A percentile compares a stretch with the other conserved stretches of the same genome.
phyloP scores from a whole-genome alignment of 2,797 vertebrate species.

The Peromyscus nudipes region DNA sequence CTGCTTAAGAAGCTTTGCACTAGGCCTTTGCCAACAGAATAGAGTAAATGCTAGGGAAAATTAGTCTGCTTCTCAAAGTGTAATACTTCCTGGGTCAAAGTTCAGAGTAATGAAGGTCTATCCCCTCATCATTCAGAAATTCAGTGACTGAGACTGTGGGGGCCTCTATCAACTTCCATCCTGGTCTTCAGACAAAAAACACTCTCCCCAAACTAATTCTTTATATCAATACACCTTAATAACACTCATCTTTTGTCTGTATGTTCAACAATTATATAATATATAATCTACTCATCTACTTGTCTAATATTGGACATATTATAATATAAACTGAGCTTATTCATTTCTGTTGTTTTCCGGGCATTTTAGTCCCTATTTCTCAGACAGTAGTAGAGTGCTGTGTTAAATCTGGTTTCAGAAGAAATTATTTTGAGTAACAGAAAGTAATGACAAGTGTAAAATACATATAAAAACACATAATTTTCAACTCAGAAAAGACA shows the following conservation, averaged over 20 bases:
- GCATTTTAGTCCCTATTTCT: background rate
- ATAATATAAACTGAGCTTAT: background rate
- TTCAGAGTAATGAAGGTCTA: background rate
- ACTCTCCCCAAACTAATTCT: background rate
- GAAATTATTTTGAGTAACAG: background rate
- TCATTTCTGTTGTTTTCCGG: background rate
- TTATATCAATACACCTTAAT: background rate
- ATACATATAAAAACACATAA: background rate
- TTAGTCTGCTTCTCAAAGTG: background rate
- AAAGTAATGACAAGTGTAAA: background rate
- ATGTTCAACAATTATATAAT: background rate
- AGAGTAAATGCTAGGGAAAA: background rate
- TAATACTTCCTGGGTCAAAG: constrained; percentile 22
- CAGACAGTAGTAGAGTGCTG: background rate
- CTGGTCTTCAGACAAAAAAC: background rate
- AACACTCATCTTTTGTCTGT: background rate
- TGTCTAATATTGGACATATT: background rate
- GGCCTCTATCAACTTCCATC: background rate
- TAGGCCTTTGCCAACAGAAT: background rate
- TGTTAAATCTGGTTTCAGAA: background rate
- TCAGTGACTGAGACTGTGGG: too few species aligned
- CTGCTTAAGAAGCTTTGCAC: background rate
- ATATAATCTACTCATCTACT: background rate
- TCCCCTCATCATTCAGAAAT: background rate
- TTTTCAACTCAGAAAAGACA: background rate